Evolutionary conservation across 1,140 invertebrate genomes (phyloP).

Genomic region (Ceratosolen fusciceps): DNA sequence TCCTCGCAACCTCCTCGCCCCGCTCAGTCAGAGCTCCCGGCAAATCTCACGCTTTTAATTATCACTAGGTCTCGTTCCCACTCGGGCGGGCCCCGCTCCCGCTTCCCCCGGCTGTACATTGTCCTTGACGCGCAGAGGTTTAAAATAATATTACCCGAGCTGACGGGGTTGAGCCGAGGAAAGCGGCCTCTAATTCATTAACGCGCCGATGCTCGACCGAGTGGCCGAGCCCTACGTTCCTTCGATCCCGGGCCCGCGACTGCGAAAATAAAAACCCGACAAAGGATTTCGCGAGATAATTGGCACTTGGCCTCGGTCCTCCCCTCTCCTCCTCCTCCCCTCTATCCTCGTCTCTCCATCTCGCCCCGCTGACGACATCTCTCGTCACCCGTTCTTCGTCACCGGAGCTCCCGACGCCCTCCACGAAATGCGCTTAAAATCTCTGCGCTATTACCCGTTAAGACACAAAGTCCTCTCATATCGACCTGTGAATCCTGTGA

Average conservation of each 20-base stretch:
- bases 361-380: too few relatives aligned
- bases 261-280: neutral
- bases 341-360: neutral
- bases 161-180: neutral
- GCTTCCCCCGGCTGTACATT: neutral
- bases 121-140: neutral
- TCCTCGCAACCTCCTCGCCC: neutral
- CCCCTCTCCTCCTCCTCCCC: neutral
- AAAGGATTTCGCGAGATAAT: conserved; percentile 34
- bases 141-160: neutral
- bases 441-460: too few relatives aligned
- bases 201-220: neutral
- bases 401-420: too few relatives aligned
- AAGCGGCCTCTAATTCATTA: conserved; percentile 29
- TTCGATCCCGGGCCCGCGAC: too few relatives aligned
- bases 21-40: conserved; percentile 3
- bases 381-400: too few relatives aligned
- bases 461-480: too few relatives aligned
- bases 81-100: neutral
- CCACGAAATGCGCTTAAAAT: too few relatives aligned
- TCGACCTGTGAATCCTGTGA: too few relatives aligned
- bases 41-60: conserved; percentile 28
- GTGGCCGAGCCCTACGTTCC: neutral
- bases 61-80: conserved; percentile 19
- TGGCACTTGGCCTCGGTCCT: conserved; percentile 24